phyloP scores from a whole-genome alignment of 2,888 invertebrate species.

The Macaria liturata region DNA sequence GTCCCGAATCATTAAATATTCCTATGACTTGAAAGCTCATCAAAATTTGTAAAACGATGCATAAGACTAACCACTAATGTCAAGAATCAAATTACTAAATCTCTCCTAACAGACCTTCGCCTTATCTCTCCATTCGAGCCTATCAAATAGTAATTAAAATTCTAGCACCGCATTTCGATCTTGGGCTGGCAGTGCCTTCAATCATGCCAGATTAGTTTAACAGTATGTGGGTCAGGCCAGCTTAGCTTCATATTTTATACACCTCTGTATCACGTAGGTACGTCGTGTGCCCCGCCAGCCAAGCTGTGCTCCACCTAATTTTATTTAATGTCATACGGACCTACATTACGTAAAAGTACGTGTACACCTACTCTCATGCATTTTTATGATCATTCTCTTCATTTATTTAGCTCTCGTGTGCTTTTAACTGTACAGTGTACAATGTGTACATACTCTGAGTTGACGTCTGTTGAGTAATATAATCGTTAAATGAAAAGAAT shows the following conservation, averaged over 20 bases:
- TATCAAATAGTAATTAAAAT: constrained; percentile 62
- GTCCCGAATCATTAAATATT: no score
- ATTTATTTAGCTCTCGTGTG: background rate
- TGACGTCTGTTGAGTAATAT: no score
- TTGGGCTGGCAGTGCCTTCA: constrained; percentile 50
- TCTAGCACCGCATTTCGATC: constrained; percentile 60
- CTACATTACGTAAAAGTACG: background rate
- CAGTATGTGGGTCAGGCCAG: constrained; percentile 61
- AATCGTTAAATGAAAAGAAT: no score
- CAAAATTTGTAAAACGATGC: no score
- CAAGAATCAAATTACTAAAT: no score
- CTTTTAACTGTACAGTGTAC: no score
- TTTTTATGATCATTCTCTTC: background rate
- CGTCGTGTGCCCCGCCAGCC: background rate
- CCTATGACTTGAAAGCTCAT: no score
- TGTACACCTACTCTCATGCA: constrained; percentile 1
- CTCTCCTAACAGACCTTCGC: no score
- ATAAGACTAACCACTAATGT: no score
- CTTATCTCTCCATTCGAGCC: constrained; percentile 32
- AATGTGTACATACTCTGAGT: no score
- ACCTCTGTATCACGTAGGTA: constrained; percentile 23
- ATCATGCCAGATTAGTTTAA: constrained; percentile 57
- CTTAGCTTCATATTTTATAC: constrained; percentile 54
- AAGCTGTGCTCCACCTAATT: constrained; percentile 19
- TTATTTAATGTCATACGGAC: constrained; percentile 16